A percentile compares a stretch with the other conserved stretches of the same genome.
phyloP scores from a whole-genome alignment of 1,140 invertebrate genomes.

The Apis laboriosa region DNA sequence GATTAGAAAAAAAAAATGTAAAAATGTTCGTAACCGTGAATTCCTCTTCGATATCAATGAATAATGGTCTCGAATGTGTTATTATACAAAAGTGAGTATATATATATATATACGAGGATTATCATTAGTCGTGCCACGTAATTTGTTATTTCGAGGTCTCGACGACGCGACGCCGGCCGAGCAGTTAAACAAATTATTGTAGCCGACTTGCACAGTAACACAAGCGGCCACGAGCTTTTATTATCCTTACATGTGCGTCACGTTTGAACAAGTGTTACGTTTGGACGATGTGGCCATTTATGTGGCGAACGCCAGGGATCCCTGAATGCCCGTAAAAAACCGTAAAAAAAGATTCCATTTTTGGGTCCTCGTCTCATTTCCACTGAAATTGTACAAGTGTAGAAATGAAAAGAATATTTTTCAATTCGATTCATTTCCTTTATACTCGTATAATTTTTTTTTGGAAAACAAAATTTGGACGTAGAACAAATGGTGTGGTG shows the following conservation, averaged over 20 bases:
- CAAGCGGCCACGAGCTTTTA: slow-evolving; percentile 5
- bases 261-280: slow-evolving; percentile 40
- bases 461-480: neutral
- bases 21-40: too few relatives aligned
- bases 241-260: neutral
- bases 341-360: slow-evolving; percentile 3
- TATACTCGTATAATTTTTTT: too few relatives aligned
- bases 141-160: neutral
- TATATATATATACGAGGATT: neutral
- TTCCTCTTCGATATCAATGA: too few relatives aligned
- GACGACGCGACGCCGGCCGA: neutral
- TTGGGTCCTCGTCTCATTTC: neutral
- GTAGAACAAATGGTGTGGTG: too few relatives aligned
- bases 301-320: neutral
- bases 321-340: neutral
- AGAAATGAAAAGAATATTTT: neutral
- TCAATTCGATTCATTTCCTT: too few relatives aligned
- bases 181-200: slow-evolving; percentile 20
- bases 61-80: too few relatives aligned
- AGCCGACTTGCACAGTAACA: neutral
- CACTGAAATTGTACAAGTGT: neutral
- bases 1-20: too few relatives aligned
- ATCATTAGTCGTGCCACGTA: neutral
- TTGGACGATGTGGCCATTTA: slow-evolving; percentile 30
- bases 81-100: too few relatives aligned